Percentiles rank a stretch among this genome's conserved stretches.
These are phyloP conservation scores for Lithophane socia DNA, from an alignment of 2,888 invertebrate species.

Conservation along the genomic window DNA sequence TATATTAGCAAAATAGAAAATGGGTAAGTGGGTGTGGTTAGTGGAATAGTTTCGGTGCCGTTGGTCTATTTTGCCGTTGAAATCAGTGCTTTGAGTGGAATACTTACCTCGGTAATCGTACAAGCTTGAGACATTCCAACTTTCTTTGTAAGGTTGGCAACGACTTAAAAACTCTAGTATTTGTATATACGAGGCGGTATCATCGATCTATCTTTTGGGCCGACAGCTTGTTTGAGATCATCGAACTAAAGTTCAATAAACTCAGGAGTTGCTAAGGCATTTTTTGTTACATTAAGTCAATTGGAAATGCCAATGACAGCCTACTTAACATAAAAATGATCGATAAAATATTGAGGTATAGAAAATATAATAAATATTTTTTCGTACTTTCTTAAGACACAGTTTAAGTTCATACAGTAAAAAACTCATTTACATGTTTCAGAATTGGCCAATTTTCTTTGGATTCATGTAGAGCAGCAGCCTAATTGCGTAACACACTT, in stretches of 20 bases:
- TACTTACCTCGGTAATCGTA: neutral
- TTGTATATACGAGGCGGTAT: neutral
- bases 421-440: neutral
- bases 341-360: neutral
- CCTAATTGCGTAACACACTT: too few species aligned
- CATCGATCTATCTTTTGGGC: neutral
- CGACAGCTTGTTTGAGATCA: neutral
- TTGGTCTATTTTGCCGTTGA: too few species aligned
- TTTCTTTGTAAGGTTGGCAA: neutral
- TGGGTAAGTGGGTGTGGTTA: too few species aligned
- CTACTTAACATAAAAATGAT: neutral
- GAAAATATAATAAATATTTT: neutral
- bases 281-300: neutral
- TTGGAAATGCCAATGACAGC: conserved; percentile 1
- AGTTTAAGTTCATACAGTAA: neutral
- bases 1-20: too few species aligned
- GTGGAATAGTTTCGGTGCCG: too few species aligned
- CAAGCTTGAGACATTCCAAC: neutral
- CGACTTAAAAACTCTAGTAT: neutral
- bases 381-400: neutral
- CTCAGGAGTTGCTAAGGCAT: neutral
- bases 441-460: neutral
- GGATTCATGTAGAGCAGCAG: neutral
- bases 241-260: neutral
- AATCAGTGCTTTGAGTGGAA: too few species aligned